Base-by-base conservation (phyloP, 2,888 invertebrate genomes). In the Portevinia maculata region DNA sequence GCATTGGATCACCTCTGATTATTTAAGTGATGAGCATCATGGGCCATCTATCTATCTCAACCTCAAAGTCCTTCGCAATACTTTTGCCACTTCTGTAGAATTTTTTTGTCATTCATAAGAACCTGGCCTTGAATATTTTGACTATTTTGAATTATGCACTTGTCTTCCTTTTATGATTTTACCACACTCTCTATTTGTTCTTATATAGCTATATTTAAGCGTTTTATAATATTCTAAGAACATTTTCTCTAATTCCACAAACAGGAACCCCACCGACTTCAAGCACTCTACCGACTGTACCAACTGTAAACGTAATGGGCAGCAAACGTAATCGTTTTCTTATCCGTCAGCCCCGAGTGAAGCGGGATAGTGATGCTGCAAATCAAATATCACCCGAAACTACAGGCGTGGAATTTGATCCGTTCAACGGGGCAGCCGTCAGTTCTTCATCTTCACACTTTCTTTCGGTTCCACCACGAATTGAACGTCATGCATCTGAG, bases 301-400 rank as follows among this genome's bases (percentile, higher is more conserved):
- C 84, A 57, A 85, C 87, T 75, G 85, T 86, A 41, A 86, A 84
- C 17, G 62, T 75, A 50, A 91, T 93, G 91, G 93, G 93, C 48
- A 92, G 92, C 11, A 94, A 94, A 89, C 91, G 94, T 70, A 93
- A 93, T 79, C 92, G 94, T 41, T 92, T 94, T 73, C 90, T 94
- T 50, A 94, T 93, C 89, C 91, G 94, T 41, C 94, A 94, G 86
- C 93, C 93, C 15, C 91, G 94, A 50, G 92, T 94, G 69, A 94
- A 94, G 88, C 92, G 93, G 59, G 94, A 94, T 85, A 92, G 92
- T 84, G 94, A 94, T 85, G 88, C 90, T 55, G 87, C 86, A 5
- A 89, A 87, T 85, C 90, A 89, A 85, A 87, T 88, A 64, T 88
- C 90, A n/a, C 91, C 90, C 8, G 90, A 90, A 57, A 84, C 87